phyloP scores from a whole-genome alignment of 2,113 vertebrate genomes.

The Dinomys branickii region DNA sequence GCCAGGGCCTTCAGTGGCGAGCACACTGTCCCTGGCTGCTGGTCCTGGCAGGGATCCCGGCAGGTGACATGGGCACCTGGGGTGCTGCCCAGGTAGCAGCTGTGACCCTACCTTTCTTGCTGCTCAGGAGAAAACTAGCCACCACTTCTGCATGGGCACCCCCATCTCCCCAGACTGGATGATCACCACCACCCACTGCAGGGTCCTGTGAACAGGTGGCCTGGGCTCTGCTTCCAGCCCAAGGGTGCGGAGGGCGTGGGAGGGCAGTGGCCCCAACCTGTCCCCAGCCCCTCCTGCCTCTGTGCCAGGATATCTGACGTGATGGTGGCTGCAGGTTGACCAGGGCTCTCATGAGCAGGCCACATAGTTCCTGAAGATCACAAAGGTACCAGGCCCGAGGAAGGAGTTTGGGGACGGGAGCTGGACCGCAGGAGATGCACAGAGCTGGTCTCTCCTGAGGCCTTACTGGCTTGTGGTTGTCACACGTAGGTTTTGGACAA shows the following conservation, averaged over 20 bases:
- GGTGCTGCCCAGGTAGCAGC: no score
- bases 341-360: conserved; percentile 80
- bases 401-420: neutral
- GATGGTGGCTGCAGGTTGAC: conserved; percentile 90
- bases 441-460: fast-evolving
- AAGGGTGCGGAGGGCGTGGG: neutral
- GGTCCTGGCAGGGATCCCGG: conserved; percentile 88
- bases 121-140: conserved; percentile 86
- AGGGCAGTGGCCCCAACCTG: neutral
- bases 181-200: conserved; percentile 90
- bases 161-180: conserved; percentile 89
- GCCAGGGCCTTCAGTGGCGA: conserved; percentile 83
- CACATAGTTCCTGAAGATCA: conserved; percentile 87
- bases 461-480: conserved; percentile 66
- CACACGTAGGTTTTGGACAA: conserved; percentile 87
- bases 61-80: conserved; percentile 83
- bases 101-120: neutral
- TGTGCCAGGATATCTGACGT: conserved; percentile 84
- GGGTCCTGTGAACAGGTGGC: conserved; percentile 71
- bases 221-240: neutral
- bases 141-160: conserved; percentile 90
- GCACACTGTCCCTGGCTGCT: conserved; percentile 83
- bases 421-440: fast-evolving
- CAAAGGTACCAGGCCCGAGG: conserved; percentile 81
- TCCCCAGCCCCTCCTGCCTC: neutral